phyloP scores from a whole-genome alignment of 2,113 vertebrate genomes.

The Oryzias javanicus region DNA sequence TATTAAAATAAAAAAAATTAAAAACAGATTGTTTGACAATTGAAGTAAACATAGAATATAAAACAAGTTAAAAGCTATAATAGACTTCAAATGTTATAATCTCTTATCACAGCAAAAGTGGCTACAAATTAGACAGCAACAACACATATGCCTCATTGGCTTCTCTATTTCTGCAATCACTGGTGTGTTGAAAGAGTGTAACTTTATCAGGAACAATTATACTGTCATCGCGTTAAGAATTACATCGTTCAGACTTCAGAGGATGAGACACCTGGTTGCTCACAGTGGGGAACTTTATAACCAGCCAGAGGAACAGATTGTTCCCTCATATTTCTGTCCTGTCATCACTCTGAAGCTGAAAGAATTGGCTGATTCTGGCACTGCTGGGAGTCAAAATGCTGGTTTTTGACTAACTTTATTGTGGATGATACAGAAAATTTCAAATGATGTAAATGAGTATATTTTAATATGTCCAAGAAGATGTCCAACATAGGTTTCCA shows the following conservation, averaged over 20 bases:
- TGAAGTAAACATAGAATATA: too few relatives aligned
- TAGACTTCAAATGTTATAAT: too few relatives aligned
- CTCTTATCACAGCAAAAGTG: too few relatives aligned
- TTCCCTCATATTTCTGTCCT: conserved; percentile 55
- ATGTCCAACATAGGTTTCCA: not conserved
- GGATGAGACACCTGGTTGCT: conserved; percentile 33
- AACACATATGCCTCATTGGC: too few relatives aligned
- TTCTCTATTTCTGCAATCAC: too few relatives aligned
- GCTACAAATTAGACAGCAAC: too few relatives aligned
- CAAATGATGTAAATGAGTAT: not conserved
- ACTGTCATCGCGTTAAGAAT: not conserved
- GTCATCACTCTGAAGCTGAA: conserved; percentile 60
- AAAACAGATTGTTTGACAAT: too few relatives aligned
- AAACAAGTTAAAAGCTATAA: too few relatives aligned
- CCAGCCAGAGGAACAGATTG: conserved; percentile 61
- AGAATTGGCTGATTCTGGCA: conserved; percentile 56
- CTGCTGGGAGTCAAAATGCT: conserved; percentile 34
- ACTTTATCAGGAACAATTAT: not conserved
- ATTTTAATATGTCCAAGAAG: not conserved
- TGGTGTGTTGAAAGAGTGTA: too few relatives aligned
- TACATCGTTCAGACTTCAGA: conserved; percentile 12
- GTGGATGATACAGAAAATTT: conserved; percentile 23
- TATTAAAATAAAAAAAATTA: too few relatives aligned
- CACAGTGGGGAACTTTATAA: conserved; percentile 47
- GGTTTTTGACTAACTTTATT: conserved; percentile 47